Evolutionary conservation across 2,888 invertebrate species (phyloP).

Genomic region (Trichogramma dendrolimi): DNA sequence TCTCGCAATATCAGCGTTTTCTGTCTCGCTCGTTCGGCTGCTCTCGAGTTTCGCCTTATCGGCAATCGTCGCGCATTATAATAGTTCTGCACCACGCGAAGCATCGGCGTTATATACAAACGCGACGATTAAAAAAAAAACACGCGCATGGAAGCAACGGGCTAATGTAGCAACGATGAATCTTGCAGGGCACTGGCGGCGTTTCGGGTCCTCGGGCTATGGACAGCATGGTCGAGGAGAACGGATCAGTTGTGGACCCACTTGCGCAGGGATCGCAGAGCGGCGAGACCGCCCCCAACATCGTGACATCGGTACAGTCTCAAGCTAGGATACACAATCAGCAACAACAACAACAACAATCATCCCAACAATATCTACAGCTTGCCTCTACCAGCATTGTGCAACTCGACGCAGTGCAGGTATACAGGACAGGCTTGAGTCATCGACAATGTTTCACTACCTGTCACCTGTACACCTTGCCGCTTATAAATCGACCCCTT

Average conservation of each 20-base stretch:
- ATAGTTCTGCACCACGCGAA: too few relatives aligned
- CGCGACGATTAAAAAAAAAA: too few relatives aligned
- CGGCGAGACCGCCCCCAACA: constrained; percentile 53
- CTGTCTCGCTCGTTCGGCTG: background rate
- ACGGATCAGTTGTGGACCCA: constrained; percentile 65
- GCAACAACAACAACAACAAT: constrained; percentile 48
- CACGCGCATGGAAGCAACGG: background rate
- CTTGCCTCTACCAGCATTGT: constrained; percentile 72
- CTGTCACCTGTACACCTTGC: constrained; percentile 14
- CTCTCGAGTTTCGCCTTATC: background rate
- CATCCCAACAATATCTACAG: constrained; percentile 50
- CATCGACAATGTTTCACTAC: constrained; percentile 2
- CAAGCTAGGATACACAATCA: constrained; percentile 34
- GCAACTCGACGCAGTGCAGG: constrained; percentile 61
- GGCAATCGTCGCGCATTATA: background rate
- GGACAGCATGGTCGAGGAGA: constrained; percentile 93
- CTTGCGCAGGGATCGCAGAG: constrained; percentile 57
- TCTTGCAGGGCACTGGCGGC: constrained; percentile 61
- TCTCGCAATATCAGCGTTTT: constrained; percentile 1
- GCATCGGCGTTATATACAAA: too few relatives aligned
- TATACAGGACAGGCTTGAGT: constrained; percentile 35
- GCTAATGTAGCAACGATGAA: constrained; percentile 6
- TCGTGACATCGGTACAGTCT: constrained; percentile 59
- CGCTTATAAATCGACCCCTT: background rate
- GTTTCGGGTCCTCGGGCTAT: constrained; percentile 58